A percentile compares a stretch with the other conserved stretches of the same genome.
Conservation (phyloP, 2,113 vertebrate genomes). For the Hemiprocne comata region DNA sequence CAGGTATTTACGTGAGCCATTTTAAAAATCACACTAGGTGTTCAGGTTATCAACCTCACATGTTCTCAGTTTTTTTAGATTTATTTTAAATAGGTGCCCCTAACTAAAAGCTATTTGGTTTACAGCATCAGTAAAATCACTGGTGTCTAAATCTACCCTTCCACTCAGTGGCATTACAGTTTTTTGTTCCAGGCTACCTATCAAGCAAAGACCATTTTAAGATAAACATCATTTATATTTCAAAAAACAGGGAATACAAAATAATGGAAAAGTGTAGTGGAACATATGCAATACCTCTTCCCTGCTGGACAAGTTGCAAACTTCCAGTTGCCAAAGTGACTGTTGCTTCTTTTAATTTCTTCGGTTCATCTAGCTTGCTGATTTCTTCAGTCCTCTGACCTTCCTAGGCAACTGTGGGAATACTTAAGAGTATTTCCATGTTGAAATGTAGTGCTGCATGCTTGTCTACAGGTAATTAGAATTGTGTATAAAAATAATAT, state of each 20-base stretch:
- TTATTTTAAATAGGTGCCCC: conserved; percentile 22
- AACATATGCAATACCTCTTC: background rate
- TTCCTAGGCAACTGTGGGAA: background rate
- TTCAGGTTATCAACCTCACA: conserved; percentile 54
- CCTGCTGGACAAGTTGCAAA: background rate
- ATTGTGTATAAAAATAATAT: background rate
- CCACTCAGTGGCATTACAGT: background rate
- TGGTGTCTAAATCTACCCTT: background rate
- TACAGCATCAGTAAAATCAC: conserved; percentile 28
- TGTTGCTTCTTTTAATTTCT: background rate
- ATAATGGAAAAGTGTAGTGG: background rate
- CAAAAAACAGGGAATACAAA: background rate
- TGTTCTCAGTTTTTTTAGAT: background rate
- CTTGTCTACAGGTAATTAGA: background rate
- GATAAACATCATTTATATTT: background rate
- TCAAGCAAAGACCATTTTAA: background rate
- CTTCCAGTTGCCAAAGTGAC: background rate
- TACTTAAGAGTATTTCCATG: background rate
- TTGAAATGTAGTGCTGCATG: background rate
- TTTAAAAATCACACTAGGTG: conserved; percentile 68
- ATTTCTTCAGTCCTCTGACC: background rate
- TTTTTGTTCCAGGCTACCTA: background rate
- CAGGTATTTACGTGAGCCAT: conserved; percentile 61
- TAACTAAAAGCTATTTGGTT: conserved; percentile 44
- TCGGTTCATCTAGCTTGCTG: background rate